phyloP scores from a whole-genome alignment of 2,888 invertebrate genomes.

The Amitus sp. region DNA sequence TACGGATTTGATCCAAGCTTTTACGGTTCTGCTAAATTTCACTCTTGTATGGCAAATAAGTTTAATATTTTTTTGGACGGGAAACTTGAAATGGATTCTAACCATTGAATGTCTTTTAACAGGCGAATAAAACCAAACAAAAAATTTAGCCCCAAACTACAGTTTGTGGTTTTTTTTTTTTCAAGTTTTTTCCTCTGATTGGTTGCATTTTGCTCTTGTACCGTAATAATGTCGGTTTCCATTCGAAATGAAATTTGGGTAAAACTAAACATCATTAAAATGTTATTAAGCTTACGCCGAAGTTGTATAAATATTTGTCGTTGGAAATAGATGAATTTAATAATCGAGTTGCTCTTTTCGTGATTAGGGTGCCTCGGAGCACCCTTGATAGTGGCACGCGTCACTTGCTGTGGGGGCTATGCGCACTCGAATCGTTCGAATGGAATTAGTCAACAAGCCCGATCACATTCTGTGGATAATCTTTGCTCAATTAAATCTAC shows the following conservation, averaged over 20 bases:
- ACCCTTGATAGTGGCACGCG: slow-evolving; percentile 43
- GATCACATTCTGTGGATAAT: slow-evolving; percentile 35
- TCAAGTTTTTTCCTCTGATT: no score
- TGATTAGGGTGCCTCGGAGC: slow-evolving; percentile 31
- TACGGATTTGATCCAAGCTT: no score
- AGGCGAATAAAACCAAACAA: no score
- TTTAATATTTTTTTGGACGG: background rate
- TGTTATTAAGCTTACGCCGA: slow-evolving; percentile 11
- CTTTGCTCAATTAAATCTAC: slow-evolving; percentile 24
- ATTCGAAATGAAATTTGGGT: no score
- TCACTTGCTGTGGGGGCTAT: slow-evolving; percentile 38
- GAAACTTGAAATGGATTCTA: background rate
- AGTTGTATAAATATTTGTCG: slow-evolving; percentile 13
- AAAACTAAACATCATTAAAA: no score
- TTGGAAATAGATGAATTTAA: slow-evolving; percentile 37
- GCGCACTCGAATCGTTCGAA: slow-evolving; percentile 39
- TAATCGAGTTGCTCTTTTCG: slow-evolving; percentile 47
- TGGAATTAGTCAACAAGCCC: slow-evolving; percentile 44
- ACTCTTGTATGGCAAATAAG: background rate
- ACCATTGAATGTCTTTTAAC: no score
- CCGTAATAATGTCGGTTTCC: no score
- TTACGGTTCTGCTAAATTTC: no score
- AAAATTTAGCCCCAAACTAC: no score
- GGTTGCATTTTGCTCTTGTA: no score
- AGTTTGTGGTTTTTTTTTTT: no score